Base-by-base conservation (phyloP, 2,888 invertebrate genomes). In the Heteropelma amictum region DNA sequence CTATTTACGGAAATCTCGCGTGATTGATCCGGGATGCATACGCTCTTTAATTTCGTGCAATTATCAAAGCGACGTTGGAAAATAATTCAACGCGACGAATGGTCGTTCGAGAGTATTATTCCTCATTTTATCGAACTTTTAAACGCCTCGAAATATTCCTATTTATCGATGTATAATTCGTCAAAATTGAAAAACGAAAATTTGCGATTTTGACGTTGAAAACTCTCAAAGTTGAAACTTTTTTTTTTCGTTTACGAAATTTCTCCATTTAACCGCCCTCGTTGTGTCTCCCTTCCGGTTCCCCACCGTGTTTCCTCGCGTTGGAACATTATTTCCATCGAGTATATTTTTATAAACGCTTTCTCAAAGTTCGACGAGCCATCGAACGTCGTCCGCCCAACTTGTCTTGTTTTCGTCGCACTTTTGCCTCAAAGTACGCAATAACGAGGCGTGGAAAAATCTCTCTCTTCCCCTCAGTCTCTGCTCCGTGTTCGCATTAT, bases 401-500 rank as follows among this genome's bases (percentile, higher is more conserved):
- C 53, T 40, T 17, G 30, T 28, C 33, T 58, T 19, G 17, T 40
- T 58, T 28, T 17, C 38, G 21, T 61, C 49, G 49, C 49, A 8
- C 14, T 28, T 45, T 45, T 35, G 54, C 38, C 56, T 28, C 26
- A 14, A 51, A 45, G 38, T n/a, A 8, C 35, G 35, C 54, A n/a
- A 54, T n/a, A 45, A 47, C 23, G 33, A 45, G 42, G 3, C 42
- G 8, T 26, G 19, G 40, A 19, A 42, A n/a, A n/a, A n/a, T 71
- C 54, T 47, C 63, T 61, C 35, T 21, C 56, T 28, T 3, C 35
- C 30, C 23, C 23, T 38, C 42, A 35, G 30, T 64, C 56, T 61
- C 42, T 38, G n/a, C n/a, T n/a, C n/a, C n/a, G 76, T 73, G 77
- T 64, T 77, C 78, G 81, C 85, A 85, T 84, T 84, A 85, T 84